These are phyloP conservation scores for Zophobas atratus DNA, from an alignment of 1,140 invertebrate species.

Conservation along the genomic window DNA sequence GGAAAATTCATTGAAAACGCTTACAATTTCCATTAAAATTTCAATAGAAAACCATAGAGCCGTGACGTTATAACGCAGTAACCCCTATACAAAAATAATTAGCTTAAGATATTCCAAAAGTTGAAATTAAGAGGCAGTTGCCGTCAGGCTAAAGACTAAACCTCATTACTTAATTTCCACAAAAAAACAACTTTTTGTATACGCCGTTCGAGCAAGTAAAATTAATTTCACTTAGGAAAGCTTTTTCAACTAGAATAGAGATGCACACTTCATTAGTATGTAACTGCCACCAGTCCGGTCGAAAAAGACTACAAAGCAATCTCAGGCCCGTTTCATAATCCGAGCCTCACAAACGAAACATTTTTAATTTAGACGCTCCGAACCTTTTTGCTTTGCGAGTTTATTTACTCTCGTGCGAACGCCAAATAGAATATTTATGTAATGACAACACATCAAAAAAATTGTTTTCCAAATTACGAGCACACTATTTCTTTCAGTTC, in stretches of 20 bases:
- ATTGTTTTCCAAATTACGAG: too few relatives aligned
- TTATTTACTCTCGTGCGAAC: constrained; percentile 6
- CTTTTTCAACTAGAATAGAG: neutral
- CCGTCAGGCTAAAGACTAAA: constrained; percentile 3
- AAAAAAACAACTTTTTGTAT: neutral
- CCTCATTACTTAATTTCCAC: neutral
- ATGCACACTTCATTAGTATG: constrained; percentile 25
- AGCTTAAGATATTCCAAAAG: constrained; percentile 24
- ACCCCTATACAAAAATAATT: constrained; percentile 14
- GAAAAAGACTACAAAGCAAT: neutral
- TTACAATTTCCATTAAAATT: constrained; percentile 16
- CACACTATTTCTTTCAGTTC: too few relatives aligned
- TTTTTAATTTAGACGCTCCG: constrained; percentile 24
- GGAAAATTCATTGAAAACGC: neutral
- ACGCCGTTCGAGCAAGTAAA: neutral
- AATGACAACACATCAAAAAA: too few relatives aligned
- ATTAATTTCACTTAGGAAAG: neutral
- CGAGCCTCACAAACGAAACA: neutral
- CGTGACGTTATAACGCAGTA: constrained; percentile 2
- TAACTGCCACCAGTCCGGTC: neutral
- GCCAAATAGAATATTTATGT: too few relatives aligned
- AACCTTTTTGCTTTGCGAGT: neutral
- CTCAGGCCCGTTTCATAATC: constrained; percentile 4
- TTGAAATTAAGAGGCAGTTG: constrained; percentile 17
- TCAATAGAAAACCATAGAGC: constrained; percentile 5